Conservation (phyloP, 2,113 vertebrate genomes). For the Cynopterus brachyotis region DNA sequence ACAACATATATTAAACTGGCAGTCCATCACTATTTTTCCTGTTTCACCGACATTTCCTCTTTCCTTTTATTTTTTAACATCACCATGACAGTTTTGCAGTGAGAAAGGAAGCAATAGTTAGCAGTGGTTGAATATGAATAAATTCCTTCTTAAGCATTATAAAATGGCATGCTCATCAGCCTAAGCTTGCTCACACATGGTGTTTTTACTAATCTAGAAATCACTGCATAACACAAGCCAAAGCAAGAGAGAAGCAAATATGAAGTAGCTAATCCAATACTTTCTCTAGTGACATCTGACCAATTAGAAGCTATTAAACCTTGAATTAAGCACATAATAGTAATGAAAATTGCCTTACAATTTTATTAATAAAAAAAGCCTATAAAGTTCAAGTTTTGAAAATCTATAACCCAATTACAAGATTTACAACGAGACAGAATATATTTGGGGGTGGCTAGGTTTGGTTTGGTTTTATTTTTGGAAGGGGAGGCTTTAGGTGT, state of each 20-base stretch:
- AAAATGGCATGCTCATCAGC: not conserved
- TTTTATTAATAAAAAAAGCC: not conserved
- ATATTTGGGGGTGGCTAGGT: not conserved
- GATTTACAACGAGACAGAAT: not conserved
- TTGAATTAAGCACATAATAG: not conserved
- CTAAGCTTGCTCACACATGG: not conserved
- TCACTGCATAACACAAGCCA: not conserved
- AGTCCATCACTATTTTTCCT: not conserved
- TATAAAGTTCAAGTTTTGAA: not conserved
- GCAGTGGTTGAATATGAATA: not conserved
- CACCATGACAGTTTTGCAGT: not conserved
- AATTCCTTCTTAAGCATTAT: not conserved
- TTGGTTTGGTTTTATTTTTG: not conserved
- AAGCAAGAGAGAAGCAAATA: not conserved
- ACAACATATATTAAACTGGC: not conserved
- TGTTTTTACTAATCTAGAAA: not conserved
- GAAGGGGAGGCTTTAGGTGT: rapidly evolving
- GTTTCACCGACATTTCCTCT: not conserved
- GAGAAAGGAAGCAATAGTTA: not conserved
- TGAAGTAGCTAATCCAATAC: not conserved
- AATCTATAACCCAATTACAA: not conserved
- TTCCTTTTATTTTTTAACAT: not conserved
- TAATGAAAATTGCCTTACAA: conserved; percentile 16
- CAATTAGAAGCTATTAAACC: not conserved
- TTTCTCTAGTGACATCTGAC: not conserved